Evolutionary conservation across 2,888 invertebrate species (phyloP), one percentile per base, ranked within the genome.

Genomic region (Andrena bicolor): DNA sequence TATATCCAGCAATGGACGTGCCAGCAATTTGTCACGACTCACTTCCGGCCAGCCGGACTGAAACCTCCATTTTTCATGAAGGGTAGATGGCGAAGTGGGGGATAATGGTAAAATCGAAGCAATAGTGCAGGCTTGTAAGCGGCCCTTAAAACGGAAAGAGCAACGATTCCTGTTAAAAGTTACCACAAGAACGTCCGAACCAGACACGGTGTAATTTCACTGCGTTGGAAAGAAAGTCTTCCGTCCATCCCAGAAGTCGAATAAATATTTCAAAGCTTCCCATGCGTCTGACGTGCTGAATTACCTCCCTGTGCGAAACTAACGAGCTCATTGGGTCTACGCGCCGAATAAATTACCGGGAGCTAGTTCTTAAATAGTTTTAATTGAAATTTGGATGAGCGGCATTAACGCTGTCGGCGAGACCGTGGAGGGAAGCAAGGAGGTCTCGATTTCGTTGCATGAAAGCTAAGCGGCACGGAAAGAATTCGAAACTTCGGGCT

Each of bases 1-100:
- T 82, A 71, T 76, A 71, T 51, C 73, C 35, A 72, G 85, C 61
- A 64, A 83, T 83, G 82, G 66, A 83, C 76, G 65, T 16, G 41
- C 41, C 53, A 65, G 85, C 82, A 76, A 89, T 90, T 90, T 88
- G 86, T 90, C 86, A 89, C 70, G 76, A 83, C 68, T 72, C 70
- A 64, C 77, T 79, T 71, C 80, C 23, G 68, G 66, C 66, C 78
- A 74, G 81, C 63, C 65, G 78, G 70, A 82, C 82, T 68, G 69
- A 78, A 86, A 82, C 74, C 70, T 70, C 53, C 73, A 82, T 86
- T 82, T 84, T 80, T 79, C 80, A 83, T 48, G 35, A 65, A 48
- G n/a, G 68, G 26, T 41, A 23, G 49, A 51, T 10, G 20, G 30
- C 26, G 8, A 20, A 35, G 16, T 7, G 10, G 65, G 58, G 63